These are phyloP conservation scores for Drosophila rellima DNA, from an alignment of 2,888 invertebrate genomes.

Conservation along the genomic window DNA sequence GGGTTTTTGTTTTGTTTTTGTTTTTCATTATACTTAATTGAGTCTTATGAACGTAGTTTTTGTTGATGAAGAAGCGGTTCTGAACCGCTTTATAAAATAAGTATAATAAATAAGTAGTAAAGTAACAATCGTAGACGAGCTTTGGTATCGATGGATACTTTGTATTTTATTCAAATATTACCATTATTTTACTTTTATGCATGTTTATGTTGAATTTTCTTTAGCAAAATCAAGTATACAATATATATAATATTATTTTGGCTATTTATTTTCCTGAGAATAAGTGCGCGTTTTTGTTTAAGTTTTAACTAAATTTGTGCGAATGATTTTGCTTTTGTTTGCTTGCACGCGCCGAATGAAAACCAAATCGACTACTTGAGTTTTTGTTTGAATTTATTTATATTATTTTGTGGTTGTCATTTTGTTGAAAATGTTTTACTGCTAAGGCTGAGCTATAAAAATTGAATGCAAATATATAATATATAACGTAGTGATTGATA, in stretches of 20 bases:
- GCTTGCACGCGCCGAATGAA: constrained; percentile 84
- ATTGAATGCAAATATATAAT: constrained; percentile 25
- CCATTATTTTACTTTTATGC: neutral
- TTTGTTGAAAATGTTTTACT: constrained; percentile 8
- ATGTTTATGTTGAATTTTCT: constrained; percentile 46
- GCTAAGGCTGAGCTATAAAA: constrained; percentile 37
- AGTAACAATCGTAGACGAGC: neutral
- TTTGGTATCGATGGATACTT: neutral
- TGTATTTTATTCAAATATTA: neutral
- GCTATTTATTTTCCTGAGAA: constrained; percentile 23
- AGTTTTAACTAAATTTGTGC: constrained; percentile 35
- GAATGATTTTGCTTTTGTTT: constrained; percentile 34
- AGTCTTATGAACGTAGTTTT: constrained; percentile 42
- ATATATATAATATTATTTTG: constrained; percentile 39
- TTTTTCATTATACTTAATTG: constrained; percentile 40
- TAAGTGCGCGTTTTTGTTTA: constrained; percentile 48
- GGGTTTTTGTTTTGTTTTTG: constrained; percentile 47
- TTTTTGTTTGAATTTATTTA: constrained; percentile 19
- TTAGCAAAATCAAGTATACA: constrained; percentile 73
- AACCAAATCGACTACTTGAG: constrained; percentile 84
- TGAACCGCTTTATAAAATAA: constrained; percentile 24
- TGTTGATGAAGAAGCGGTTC: constrained; percentile 20
- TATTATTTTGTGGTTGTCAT: constrained; percentile 4
- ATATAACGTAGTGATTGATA: constrained; percentile 17
- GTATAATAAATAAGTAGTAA: constrained; percentile 1